Conservation (phyloP, 2,797 vertebrate species). For the Enteromius mattozi region DNA sequence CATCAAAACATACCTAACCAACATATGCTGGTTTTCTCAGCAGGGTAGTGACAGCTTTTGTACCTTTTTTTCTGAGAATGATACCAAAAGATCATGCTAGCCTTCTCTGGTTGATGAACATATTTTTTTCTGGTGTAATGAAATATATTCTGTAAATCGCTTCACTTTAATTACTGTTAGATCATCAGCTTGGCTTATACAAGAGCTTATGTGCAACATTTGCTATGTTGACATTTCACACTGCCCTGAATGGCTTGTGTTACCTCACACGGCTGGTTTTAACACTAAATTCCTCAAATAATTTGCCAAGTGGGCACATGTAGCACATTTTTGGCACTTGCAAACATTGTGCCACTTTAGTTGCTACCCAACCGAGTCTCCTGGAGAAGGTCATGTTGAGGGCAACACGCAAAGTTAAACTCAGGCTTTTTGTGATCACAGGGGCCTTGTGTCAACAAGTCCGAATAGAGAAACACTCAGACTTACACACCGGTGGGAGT, state of each 20-base stretch:
- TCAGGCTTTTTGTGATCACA: conserved; percentile 40
- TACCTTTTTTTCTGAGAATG: not conserved
- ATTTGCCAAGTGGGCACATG: conserved; percentile 9
- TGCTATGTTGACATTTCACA: not conserved
- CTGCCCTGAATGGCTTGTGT: not conserved
- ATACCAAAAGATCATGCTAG: not conserved
- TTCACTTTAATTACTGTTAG: not conserved
- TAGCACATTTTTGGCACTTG: not conserved
- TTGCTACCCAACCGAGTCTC: conserved; percentile 26
- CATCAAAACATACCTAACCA: no score
- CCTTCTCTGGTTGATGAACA: not conserved
- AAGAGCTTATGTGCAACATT: not conserved
- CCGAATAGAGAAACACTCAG: conserved; percentile 40
- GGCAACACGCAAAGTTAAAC: conserved; percentile 25
- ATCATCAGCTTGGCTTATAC: not conserved
- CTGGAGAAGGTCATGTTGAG: conserved; percentile 49
- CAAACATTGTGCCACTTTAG: conserved; percentile 33
- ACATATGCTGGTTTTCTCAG: no score
- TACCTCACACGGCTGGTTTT: not conserved
- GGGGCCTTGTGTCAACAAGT: conserved; percentile 58
- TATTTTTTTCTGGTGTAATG: not conserved
- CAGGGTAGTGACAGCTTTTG: not conserved
- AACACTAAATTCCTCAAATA: conserved; percentile 16
- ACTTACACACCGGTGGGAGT: conserved; percentile 36
- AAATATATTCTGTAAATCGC: not conserved